These are phyloP conservation scores for Emydura subglobosa DNA, from an alignment of 2,113 vertebrate species.

Conservation along the genomic window DNA sequence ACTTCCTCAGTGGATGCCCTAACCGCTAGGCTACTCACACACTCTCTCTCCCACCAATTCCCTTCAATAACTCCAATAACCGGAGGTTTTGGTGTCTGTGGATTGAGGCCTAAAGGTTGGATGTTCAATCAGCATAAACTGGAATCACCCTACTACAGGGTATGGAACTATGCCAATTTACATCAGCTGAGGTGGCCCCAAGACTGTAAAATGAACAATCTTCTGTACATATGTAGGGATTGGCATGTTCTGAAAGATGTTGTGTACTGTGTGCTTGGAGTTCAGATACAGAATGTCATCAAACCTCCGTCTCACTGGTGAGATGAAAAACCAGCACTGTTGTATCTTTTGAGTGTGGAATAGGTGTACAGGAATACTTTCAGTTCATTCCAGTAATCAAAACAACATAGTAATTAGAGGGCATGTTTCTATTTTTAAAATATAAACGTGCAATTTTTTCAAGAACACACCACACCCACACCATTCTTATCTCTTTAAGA, in stretches of 20 bases:
- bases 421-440: not conserved
- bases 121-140: not conserved
- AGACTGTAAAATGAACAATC: not conserved
- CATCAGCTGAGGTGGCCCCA: not conserved
- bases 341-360: not conserved
- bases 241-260: not conserved
- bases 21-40: not conserved
- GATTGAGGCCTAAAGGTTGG: not conserved
- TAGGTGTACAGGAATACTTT: not conserved
- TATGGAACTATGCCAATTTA: not conserved
- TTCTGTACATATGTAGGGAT: not conserved
- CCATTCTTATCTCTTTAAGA: not conserved
- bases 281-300: not conserved
- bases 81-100: not conserved
- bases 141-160: not conserved
- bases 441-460: not conserved
- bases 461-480: no score
- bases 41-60: no score
- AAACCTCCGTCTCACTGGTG: not conserved
- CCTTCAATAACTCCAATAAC: no score
- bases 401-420: not conserved
- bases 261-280: not conserved
- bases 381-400: not conserved
- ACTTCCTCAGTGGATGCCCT: not conserved
- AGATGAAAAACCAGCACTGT: not conserved